A percentile compares a stretch with the other conserved stretches of the same genome.
Conservation (phyloP, 2,888 invertebrate species). For the Fragum fragum region DNA sequence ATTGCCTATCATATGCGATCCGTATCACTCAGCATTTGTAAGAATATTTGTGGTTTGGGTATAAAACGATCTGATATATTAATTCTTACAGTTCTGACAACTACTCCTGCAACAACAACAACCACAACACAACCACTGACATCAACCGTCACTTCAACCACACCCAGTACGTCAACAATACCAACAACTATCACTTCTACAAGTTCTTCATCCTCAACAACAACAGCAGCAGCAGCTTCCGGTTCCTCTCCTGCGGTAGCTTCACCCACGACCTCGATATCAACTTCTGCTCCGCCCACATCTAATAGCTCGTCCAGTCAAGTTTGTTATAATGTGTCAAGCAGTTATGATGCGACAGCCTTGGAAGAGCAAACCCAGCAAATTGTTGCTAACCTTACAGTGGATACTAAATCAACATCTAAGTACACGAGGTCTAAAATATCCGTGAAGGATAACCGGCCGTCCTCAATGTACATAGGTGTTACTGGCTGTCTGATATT, state of each 20-base stretch:
- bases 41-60: too few relatives aligned
- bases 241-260: neutral
- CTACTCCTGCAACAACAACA: neutral
- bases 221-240: neutral
- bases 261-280: neutral
- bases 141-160: neutral
- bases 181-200: neutral
- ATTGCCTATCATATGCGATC: too few relatives aligned
- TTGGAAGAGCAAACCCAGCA: slow-evolving; percentile 18
- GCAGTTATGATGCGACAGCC: neutral
- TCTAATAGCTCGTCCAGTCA: neutral
- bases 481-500: slow-evolving; percentile 23
- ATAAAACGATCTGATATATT: too few relatives aligned
- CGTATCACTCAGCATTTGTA: too few relatives aligned
- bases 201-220: neutral
- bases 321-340: slow-evolving; percentile 7
- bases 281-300: neutral
- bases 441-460: slow-evolving; percentile 20
- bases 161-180: neutral
- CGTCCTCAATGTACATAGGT: slow-evolving; percentile 36
- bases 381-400: slow-evolving; percentile 39
- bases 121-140: slow-evolving; percentile 24
- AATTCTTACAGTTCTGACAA: neutral
- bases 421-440: slow-evolving; percentile 9
- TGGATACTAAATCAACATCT: slow-evolving; percentile 20